A percentile compares a stretch with the other conserved stretches of the same genome.
Conservation (phyloP, 1,140 invertebrate species). For the Tetraneura akinire region DNA sequence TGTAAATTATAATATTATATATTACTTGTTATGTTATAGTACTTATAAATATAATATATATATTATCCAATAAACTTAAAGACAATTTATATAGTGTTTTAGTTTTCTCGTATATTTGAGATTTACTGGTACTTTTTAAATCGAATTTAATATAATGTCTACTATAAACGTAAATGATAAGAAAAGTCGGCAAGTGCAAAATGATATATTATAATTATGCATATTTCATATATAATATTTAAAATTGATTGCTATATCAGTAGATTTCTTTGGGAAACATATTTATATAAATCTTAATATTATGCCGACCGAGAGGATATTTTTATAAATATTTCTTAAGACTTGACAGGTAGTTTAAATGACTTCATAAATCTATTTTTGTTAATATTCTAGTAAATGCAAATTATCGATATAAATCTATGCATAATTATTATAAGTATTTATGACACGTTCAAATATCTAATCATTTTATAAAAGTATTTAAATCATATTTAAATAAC, state of each 20-base stretch:
- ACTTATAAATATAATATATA: neutral
- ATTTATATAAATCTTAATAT: conserved; percentile 11
- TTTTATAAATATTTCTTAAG: neutral
- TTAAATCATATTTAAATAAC: neutral
- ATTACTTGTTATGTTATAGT: no score
- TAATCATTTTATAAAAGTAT: neutral
- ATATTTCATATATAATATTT: neutral
- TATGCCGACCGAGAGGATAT: neutral
- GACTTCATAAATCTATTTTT: conserved; percentile 19
- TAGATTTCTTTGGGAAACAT: neutral
- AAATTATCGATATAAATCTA: neutral
- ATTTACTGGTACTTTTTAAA: conserved; percentile 15
- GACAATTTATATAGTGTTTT: conserved; percentile 1
- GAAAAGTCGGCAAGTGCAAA: neutral
- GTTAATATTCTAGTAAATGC: conserved; percentile 9
- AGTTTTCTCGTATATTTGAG: neutral
- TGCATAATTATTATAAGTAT: neutral
- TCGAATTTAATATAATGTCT: neutral
- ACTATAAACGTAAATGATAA: neutral
- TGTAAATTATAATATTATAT: no score
- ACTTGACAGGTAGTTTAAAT: conserved; percentile 26
- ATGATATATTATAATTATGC: neutral
- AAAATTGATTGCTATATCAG: conserved; percentile 18
- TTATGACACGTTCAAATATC: conserved; percentile 1
- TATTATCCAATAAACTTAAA: neutral